Evolutionary conservation across 2,888 invertebrate genomes (phyloP), one percentile per base, ranked within the genome.

Genomic region (Cordilura impudica): DNA sequence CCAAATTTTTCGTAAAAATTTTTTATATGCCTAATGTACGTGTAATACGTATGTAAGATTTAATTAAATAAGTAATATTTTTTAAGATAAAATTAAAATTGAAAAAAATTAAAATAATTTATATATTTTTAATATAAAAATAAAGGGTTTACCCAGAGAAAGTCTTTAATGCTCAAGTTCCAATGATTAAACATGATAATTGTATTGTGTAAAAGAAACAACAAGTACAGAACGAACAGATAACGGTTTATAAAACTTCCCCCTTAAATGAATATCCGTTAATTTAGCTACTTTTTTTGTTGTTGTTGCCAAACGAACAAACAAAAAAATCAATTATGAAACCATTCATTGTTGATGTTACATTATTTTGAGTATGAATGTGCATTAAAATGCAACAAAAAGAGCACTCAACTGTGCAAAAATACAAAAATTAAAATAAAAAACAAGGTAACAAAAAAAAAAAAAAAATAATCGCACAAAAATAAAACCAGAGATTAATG

Each of bases 331-430:
- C 77, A 81, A 74, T 81, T 81, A 81, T 81, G 26, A 67, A 77
- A 71, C 60, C 81, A 78, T 78, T 67, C 74, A 74, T 77, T 81
- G 77, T 70, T 77, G 54, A 73, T 81, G 76, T 81, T 66, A 69
- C 76, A 65, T 16, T 49, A 31, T 74, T 23, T 65, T 58, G 26
- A 39, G n/a, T n/a, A 39, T 39, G 35, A 39, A 54, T 56, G 10
- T 67, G 45, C 72, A 70, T 31, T n/a, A 53, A 51, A 63, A 78
- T 72, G 61, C 61, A 10, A 26, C 6, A 67, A 72, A 73, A 71
- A 74, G 71, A 54, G 49, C 77, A 79, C 67, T 81, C 71, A 72
- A 79, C 79, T 77, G 81, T 71, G 76, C 69, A 67, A 77, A 54
- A 31, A 63, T 53, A 61, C 12, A n/a, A n/a, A n/a, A n/a, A n/a